A percentile compares a stretch with the other conserved stretches of the same genome.
Conservation (phyloP, 2,888 invertebrate species). For the Sarcophaga carnaria region DNA sequence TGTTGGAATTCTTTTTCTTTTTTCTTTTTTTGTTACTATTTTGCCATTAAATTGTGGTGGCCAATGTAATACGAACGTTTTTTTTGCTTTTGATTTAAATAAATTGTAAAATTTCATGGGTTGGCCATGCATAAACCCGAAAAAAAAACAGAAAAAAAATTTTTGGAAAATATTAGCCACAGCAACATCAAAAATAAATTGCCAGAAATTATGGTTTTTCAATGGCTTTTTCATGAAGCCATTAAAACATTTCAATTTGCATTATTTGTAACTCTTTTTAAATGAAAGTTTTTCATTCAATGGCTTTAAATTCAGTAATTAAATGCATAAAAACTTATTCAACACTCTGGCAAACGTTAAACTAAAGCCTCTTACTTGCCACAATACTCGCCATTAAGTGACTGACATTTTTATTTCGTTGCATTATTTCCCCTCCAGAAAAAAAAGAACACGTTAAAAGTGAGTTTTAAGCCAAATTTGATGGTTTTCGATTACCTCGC, state of each 20-base stretch:
- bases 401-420: not conserved
- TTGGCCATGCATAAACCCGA: not conserved
- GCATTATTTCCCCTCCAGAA: not conserved
- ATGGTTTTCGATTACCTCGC: not conserved
- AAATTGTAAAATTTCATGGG: constrained; percentile 48
- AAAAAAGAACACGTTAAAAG: not conserved
- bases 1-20: not conserved
- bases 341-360: not conserved
- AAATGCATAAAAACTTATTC: not conserved
- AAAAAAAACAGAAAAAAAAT: too few relatives aligned
- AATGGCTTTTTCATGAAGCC: constrained; percentile 22
- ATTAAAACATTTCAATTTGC: constrained; percentile 28
- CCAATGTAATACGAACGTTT: constrained; percentile 22
- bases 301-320: not conserved
- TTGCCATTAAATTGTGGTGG: not conserved
- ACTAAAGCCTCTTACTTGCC: not conserved
- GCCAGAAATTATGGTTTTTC: not conserved
- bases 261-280: not conserved
- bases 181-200: not conserved
- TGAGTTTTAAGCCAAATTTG: not conserved
- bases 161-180: too few relatives aligned
- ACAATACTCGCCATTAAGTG: not conserved
- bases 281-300: not conserved
- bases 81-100: not conserved
- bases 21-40: not conserved